phyloP scores from a whole-genome alignment of 2,888 invertebrate genomes.

The Oxytorus armatus region DNA sequence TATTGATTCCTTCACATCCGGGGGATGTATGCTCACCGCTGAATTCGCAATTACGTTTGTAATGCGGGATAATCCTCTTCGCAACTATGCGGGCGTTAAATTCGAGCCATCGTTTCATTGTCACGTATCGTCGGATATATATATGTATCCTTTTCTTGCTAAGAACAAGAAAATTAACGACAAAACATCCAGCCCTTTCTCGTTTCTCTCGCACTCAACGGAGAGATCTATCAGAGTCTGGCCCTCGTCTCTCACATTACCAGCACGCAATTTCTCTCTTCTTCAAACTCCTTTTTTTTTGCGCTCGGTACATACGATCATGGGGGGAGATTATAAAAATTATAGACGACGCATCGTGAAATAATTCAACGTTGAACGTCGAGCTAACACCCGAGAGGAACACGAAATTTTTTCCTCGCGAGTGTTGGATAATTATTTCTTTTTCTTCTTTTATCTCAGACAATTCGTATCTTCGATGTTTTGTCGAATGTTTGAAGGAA shows the following conservation, averaged over 20 bases:
- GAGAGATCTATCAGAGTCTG: too few species aligned
- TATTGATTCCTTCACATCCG: conserved; percentile 22
- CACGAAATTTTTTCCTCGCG: neutral
- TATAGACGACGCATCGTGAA: neutral
- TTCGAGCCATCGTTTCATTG: conserved; percentile 33
- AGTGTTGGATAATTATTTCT: neutral
- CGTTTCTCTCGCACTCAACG: too few species aligned
- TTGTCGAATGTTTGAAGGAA: neutral
- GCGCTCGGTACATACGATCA: neutral
- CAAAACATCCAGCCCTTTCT: too few species aligned
- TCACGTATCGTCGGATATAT: conserved; percentile 49
- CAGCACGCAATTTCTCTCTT: conserved; percentile 1
- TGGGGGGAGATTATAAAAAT: neutral
- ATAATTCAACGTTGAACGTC: neutral
- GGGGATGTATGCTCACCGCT: neutral
- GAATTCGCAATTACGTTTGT: conserved; percentile 50
- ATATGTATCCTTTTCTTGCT: conserved; percentile 52
- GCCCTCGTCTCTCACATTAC: too few species aligned
- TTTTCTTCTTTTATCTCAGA: neutral
- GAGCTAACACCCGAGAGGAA: neutral
- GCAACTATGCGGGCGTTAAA: conserved; percentile 39
- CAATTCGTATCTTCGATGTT: neutral
- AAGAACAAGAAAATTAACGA: conserved; percentile 35
- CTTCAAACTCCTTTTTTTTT: neutral
- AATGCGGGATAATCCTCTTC: conserved; percentile 45